phyloP scores from a whole-genome alignment of 2,888 invertebrate genomes.

The Artemia sinica region DNA sequence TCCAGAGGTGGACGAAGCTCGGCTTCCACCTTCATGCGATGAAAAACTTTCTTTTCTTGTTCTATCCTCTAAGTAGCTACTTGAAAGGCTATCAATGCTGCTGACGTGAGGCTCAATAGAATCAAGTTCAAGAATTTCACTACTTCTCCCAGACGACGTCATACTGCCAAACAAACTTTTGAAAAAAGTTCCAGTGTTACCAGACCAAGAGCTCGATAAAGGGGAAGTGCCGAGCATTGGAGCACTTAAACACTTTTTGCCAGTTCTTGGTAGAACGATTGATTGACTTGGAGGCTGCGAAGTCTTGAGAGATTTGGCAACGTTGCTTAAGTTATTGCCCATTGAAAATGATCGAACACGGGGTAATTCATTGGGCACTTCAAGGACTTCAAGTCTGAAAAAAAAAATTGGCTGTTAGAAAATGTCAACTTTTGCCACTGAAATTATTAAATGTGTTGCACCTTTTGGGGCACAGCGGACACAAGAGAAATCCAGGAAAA shows the following conservation, averaged over 20 bases:
- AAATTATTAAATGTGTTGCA: no score
- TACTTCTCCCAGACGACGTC: constrained; percentile 13
- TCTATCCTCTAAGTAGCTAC: constrained; percentile 15
- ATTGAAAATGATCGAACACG: constrained; percentile 59
- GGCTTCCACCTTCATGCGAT: constrained; percentile 20
- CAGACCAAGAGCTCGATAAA: constrained; percentile 17
- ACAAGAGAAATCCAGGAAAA: no score
- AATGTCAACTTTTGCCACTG: no score
- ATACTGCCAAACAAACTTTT: constrained; percentile 17
- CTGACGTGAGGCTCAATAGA: constrained; percentile 10
- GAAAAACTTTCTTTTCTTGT: constrained; percentile 15
- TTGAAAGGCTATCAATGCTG: constrained; percentile 18
- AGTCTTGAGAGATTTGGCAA: constrained; percentile 23
- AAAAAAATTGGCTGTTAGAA: constrained; percentile 17
- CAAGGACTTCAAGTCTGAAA: constrained; percentile 31
- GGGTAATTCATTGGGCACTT: constrained; percentile 27
- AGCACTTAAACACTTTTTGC: constrained; percentile 47
- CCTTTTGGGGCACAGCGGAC: no score
- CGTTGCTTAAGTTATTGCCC: constrained; percentile 44
- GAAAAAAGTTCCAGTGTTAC: not conserved
- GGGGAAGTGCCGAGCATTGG: constrained; percentile 42
- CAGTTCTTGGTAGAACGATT: constrained; percentile 17
- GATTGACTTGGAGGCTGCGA: constrained; percentile 26
- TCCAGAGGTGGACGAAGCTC: constrained; percentile 16
- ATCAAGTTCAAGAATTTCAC: constrained; percentile 16